Conservation (phyloP, 1,140 invertebrate species). For the Galleria mellonella region DNA sequence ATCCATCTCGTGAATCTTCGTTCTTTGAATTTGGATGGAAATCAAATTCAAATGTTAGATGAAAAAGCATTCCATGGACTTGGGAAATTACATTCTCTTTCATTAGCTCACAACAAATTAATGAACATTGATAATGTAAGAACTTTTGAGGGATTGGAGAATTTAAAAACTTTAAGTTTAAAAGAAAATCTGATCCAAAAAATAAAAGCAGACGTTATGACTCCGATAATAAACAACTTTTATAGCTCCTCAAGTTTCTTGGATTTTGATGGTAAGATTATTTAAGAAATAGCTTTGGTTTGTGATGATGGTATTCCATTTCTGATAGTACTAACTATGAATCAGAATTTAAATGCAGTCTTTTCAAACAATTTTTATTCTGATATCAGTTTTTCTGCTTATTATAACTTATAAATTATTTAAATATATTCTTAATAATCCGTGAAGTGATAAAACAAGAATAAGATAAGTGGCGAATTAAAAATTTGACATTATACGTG, state of each 20-base stretch:
- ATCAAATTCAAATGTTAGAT: slow-evolving; percentile 79
- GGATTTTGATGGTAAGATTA: slow-evolving; percentile 51
- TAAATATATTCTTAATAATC: no score
- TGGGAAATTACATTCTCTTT: slow-evolving; percentile 78
- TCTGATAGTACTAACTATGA: no score
- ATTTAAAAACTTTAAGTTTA: slow-evolving; percentile 76
- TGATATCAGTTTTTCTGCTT: no score
- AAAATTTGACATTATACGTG: no score
- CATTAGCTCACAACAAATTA: slow-evolving; percentile 82
- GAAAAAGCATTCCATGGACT: slow-evolving; percentile 82
- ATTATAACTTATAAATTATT: no score
- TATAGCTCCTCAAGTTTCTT: slow-evolving; percentile 78
- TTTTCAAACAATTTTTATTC: no score
- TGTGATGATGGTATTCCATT: no score
- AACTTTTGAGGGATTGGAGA: slow-evolving; percentile 77
- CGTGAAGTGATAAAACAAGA: no score
- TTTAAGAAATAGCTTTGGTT: no score
- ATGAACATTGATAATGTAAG: slow-evolving; percentile 77
- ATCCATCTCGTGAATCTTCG: slow-evolving; percentile 79
- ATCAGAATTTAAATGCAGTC: slow-evolving; percentile 1
- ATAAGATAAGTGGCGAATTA: no score
- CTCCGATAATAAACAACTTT: slow-evolving; percentile 83
- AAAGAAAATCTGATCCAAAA: slow-evolving; percentile 81
- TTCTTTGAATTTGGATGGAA: slow-evolving; percentile 82
- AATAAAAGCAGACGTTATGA: slow-evolving; percentile 80